These are phyloP conservation scores for Engraulis encrasicolus DNA, from an alignment of 2,113 vertebrate species.

Conservation along the genomic window DNA sequence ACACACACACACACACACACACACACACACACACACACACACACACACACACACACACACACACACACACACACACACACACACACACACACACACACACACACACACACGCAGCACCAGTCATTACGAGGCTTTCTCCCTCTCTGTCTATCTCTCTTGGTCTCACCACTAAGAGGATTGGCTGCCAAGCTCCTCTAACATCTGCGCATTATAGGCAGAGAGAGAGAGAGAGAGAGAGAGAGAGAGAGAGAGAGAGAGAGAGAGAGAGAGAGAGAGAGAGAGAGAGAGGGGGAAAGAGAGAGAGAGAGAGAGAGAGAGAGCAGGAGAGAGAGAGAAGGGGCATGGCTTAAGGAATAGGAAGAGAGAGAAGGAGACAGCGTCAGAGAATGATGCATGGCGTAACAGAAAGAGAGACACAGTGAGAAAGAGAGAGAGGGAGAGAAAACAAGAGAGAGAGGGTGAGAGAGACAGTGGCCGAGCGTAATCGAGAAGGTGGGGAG, in stretches of 20 bases:
- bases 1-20: too few relatives aligned
- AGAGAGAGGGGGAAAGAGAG: not conserved
- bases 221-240: slow-evolving; percentile 57
- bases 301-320: slow-evolving; percentile 3
- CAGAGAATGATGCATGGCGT: slow-evolving; percentile 31
- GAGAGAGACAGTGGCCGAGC: not conserved
- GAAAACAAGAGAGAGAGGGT: slow-evolving; percentile 51
- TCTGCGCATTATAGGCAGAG: slow-evolving; percentile 64
- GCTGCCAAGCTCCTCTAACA: slow-evolving; percentile 62
- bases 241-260: slow-evolving; percentile 61
- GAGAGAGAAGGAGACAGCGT: not conserved
- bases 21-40: too few relatives aligned
- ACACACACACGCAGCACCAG: too few relatives aligned
- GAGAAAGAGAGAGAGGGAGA: slow-evolving; percentile 50
- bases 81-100: too few relatives aligned
- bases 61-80: too few relatives aligned
- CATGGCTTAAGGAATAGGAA: not conserved
- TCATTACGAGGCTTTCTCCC: slow-evolving; percentile 25
- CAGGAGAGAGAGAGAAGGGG: not conserved
- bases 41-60: too few relatives aligned
- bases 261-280: not conserved
- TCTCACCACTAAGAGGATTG: slow-evolving; percentile 73
- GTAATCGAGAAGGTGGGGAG: too few relatives aligned
- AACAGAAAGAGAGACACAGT: slow-evolving; percentile 38
- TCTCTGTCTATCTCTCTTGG: slow-evolving; percentile 34